Evolutionary conservation across 2,888 invertebrate genomes (phyloP), one percentile per base, ranked within the genome.

Genomic region (Eudemis profundana): DNA sequence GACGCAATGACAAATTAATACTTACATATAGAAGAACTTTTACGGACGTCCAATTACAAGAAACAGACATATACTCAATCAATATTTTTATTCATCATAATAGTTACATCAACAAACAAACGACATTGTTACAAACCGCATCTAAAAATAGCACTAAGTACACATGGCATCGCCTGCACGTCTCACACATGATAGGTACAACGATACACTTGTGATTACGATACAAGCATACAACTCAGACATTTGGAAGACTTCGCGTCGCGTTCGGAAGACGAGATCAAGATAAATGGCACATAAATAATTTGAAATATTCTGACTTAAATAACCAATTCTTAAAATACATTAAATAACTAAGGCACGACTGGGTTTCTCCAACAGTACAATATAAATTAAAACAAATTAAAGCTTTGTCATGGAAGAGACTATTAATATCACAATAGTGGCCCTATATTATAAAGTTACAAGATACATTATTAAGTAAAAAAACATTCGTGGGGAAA

Each of bases 371-470:
- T 49, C 56, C 49, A 14, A 57, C 67, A 62, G 62, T 50, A 59
- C 69, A 70, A 74, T 61, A 54, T 83, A 85, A 83, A 80, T 86
- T 88, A 89, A 77, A 86, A 84, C 86, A 80, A 91, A 89, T 92
- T 91, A 92, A 92, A 92, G 91, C 91, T 92, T 91, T 86, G 74
- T 85, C 78, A 75, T 90, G 90, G 90, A 91, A 89, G 89, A 90
- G 81, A 84, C 83, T 86, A 83, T 69, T 74, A 78, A 83, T 90
- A 91, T 91, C 91, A 91, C 91, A 91, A 85, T 84, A 69, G 68
- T 53, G 42, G 17, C 56, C 56, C 42, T 42, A 42, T 27, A 38
- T 51, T 42, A 27, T 15, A 56, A 44, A 42, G n/a, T 14, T 5
- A n/a, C n/a, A 14, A 29, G 3, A 12, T 1, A 50, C 19, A 12